Conservation (phyloP, 2,113 vertebrate species). For the Naja naja region DNA sequence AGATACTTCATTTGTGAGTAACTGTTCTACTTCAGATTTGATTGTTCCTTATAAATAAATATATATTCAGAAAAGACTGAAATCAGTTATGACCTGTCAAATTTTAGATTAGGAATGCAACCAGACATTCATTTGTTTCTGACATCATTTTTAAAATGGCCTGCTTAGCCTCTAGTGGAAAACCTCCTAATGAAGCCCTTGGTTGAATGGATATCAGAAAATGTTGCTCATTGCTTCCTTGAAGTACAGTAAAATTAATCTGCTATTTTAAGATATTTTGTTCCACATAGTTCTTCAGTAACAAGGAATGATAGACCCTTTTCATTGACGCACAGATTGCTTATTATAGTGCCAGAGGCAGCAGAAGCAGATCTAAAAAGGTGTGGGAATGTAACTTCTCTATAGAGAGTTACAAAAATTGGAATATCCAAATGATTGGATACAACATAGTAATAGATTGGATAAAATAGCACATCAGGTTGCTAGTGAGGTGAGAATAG, state of each 20-base stretch:
- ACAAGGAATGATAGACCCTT: neutral
- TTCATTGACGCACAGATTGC: neutral
- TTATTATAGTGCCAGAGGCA: neutral
- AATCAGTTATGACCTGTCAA: neutral
- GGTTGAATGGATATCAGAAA: neutral
- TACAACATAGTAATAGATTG: neutral
- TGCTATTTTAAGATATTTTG: neutral
- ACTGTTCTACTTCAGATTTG: neutral
- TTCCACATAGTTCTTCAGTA: neutral
- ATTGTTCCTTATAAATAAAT: neutral
- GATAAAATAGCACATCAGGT: neutral
- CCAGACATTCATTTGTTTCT: neutral
- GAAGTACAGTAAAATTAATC: neutral
- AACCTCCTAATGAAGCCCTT: neutral
- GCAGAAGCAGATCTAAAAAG: neutral
- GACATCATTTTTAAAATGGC: neutral
- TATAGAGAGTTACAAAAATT: neutral
- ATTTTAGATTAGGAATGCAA: constrained; percentile 10
- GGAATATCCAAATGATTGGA: neutral
- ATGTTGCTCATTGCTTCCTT: neutral
- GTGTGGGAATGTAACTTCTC: neutral
- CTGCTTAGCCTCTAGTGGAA: constrained; percentile 11
- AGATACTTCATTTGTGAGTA: neutral
- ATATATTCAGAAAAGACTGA: neutral
- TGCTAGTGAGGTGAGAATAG: neutral